Conservation (phyloP, 2,888 invertebrate genomes). For the Cryptocephalus moraei region DNA sequence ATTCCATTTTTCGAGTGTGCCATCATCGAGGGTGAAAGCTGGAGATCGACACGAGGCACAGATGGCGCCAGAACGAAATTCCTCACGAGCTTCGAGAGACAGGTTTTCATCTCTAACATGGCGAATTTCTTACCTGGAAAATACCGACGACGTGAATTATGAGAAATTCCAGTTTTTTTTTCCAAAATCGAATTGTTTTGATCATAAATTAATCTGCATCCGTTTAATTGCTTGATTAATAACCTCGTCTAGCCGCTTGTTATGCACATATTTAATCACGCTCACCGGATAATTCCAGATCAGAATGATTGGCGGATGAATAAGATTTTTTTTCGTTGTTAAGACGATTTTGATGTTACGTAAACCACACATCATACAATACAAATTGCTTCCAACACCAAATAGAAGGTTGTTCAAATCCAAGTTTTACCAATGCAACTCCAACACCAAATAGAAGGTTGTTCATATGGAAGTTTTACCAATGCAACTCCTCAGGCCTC, state of each 20-base stretch:
- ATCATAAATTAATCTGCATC: too few species aligned
- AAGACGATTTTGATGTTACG: too few species aligned
- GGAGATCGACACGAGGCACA: conserved; percentile 5
- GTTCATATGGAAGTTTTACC: conserved; percentile 1
- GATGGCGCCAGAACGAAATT: conserved; percentile 7
- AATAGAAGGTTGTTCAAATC: too few species aligned
- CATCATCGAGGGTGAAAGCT: conserved; percentile 3
- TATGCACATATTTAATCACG: too few species aligned
- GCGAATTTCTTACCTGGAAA: conserved; percentile 12
- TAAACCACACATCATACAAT: too few species aligned
- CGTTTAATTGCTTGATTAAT: too few species aligned
- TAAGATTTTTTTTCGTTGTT: background rate
- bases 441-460: background rate
- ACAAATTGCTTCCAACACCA: too few species aligned
- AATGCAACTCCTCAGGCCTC: conserved; percentile 9
- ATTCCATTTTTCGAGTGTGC: conserved; percentile 8
- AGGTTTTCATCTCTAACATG: conserved; percentile 10
- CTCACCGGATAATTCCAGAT: too few species aligned
- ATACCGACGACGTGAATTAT: background rate
- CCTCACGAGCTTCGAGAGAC: conserved; percentile 9
- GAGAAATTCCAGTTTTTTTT: too few species aligned
- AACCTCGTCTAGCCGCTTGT: too few species aligned
- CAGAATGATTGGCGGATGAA: background rate
- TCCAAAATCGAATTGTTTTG: too few species aligned
- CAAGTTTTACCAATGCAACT: conserved; percentile 8